Evolutionary conservation across 2,888 invertebrate genomes (phyloP).

Genomic region (Serripes groenlandicus): DNA sequence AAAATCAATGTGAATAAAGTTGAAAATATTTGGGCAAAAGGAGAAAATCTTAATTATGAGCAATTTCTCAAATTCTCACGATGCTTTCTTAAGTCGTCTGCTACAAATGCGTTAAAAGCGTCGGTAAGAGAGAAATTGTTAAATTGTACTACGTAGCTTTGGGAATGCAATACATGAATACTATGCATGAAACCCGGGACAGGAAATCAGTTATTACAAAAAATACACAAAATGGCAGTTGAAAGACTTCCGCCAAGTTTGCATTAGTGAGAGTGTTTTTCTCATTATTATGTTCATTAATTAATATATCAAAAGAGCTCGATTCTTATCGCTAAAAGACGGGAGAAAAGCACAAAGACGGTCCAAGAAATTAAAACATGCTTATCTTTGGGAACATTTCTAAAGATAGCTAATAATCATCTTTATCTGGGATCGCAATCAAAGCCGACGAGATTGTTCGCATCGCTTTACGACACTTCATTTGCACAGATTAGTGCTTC

Average conservation of each 20-base stretch:
- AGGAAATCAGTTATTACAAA: no score
- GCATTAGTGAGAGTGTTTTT: slow-evolving; percentile 18
- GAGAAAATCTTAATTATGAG: background rate
- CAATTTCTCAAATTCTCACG: background rate
- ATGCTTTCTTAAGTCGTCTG: no score
- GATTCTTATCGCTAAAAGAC: slow-evolving; percentile 8
- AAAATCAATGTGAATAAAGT: background rate
- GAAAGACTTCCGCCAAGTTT: slow-evolving; percentile 5
- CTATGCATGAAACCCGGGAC: no score
- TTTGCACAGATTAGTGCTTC: background rate
- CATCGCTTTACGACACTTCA: slow-evolving; percentile 8
- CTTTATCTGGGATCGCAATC: slow-evolving; percentile 6
- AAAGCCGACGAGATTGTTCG: slow-evolving; percentile 1
- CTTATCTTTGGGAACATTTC: slow-evolving; percentile 33
- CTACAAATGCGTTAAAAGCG: no score
- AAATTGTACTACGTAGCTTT: no score
- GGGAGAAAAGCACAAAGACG: slow-evolving; percentile 20
- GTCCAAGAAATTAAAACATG: slow-evolving; percentile 39
- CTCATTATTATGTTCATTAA: slow-evolving; percentile 23
- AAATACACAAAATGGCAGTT: background rate
- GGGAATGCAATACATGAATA: no score
- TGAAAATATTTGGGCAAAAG: background rate
- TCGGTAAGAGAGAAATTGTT: no score
- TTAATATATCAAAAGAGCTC: slow-evolving; percentile 22
- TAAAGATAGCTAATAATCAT: slow-evolving; percentile 1